Base-by-base conservation (phyloP, 64 coral and sea anemone genomes). In the Stichodactyla mertensii region DNA sequence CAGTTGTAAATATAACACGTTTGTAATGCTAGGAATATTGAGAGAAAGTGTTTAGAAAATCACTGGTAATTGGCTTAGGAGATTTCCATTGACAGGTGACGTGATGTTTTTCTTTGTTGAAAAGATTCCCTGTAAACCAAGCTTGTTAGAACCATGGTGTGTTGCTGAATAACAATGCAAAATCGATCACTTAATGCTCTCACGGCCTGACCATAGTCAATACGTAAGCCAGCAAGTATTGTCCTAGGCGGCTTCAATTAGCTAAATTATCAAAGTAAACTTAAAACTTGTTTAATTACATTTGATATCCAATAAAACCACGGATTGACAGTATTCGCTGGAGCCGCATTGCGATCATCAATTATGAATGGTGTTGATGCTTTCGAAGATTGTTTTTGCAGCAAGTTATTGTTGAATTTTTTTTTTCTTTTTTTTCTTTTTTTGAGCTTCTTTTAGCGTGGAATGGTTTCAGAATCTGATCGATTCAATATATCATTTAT, bases 331-430 rank as follows among this genome's bases (percentile, higher is more conserved):
- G 27, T 74, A 27, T 27, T 74, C 24, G 36, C 27, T 74, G 24
- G 36, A 74, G 69, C 69, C 69, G 27, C 69, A 74, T 74, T 74
- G 22, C 24, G 24, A 74, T 74, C 69, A 74, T 74, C 69, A 36
- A 74, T 74, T 31, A 74, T 31, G 24, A 74, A 74, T 74, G 10
- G 0, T 36, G 69, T 74, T 74, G 69, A 74, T 74, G 69, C n/a
- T 74, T 74, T 74, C 27, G 12, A 6, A 31, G 22, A 74, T 31
- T 27, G 69, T 27, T 74, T 74, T 74, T 31, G 27, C 22, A 27
- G 24, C 24, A 27, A 74, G 36, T 45, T 74, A 27, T 69, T 69
- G n/a, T 22, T 24, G 10, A 74, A 74, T 11, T 31, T 6, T 31
- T 74, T 27, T 74, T 28, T 27, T 71, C 2, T 5, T 20, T 16